phyloP scores from a whole-genome alignment of 2,113 vertebrate genomes.

The Motacilla alba region DNA sequence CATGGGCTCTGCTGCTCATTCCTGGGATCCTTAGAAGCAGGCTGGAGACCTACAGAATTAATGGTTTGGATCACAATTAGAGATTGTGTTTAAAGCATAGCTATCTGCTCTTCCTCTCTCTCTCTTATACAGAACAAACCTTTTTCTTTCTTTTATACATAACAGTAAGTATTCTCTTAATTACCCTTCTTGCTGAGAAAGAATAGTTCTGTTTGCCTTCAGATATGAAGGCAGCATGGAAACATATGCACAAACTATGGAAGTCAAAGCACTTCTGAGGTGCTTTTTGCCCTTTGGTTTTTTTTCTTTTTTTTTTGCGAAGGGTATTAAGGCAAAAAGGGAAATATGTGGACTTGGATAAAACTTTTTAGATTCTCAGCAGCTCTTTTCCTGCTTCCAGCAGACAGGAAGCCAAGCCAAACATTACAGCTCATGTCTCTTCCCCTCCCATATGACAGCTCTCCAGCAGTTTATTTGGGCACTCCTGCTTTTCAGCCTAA shows the following conservation, averaged over 20 bases:
- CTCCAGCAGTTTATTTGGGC: background rate
- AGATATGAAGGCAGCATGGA: background rate
- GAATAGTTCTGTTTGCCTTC: background rate
- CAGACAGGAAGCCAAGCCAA: conserved; percentile 46
- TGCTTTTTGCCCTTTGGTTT: background rate
- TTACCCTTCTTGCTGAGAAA: background rate
- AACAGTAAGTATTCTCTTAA: background rate
- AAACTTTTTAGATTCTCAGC: conserved; percentile 43
- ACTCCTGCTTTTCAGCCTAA: background rate
- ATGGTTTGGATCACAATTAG: background rate
- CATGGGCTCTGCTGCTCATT: background rate
- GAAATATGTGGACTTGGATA: background rate
- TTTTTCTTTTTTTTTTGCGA: background rate
- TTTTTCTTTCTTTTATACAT: background rate
- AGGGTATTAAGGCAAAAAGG: background rate
- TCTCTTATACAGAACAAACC: background rate
- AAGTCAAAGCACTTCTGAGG: background rate
- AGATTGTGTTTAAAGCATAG: background rate
- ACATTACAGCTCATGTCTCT: conserved; percentile 43
- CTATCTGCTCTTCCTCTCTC: background rate
- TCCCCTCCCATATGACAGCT: background rate
- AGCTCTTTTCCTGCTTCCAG: conserved; percentile 47
- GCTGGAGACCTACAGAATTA: background rate
- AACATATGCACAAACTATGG: background rate
- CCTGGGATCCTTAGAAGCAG: background rate